Evolutionary conservation across 2,888 invertebrate genomes (phyloP), one percentile per base, ranked within the genome.

Genomic region (Cheiracanthium punctorium): DNA sequence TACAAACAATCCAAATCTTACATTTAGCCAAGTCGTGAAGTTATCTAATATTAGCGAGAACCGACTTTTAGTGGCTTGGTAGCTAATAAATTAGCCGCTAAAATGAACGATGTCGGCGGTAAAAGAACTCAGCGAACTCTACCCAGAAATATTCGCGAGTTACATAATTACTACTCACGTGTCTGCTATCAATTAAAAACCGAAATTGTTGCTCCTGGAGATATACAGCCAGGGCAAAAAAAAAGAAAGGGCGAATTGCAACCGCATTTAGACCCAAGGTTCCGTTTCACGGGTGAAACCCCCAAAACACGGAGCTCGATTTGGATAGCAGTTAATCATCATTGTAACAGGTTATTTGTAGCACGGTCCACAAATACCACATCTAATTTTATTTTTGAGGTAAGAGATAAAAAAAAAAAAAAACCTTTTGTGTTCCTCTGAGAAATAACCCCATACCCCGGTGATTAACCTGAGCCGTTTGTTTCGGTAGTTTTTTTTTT

Each of bases 341-440:
- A 69, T 79, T 67, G 69, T 73, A 85, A 74, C 67, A 73, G 79
- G 79, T 85, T 85, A 85, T 85, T 85, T 77, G 74, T 80, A 70
- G 84, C 41, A 52, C 52, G 5, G 69, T 67, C 70, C 69, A 69
- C 79, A 80, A 74, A 85, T 85, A 79, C 79, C 84, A 58, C 52
- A 52, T 67, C 48, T 85, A 76, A 84, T 79, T 85, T 85, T 85
- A 79, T 79, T 79, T 79, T 73, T 73, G 69, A 37, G 69, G 29
- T 29, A 10, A 58, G 72, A 74, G 71, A 79, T 79, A 33, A 37
- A 4, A 10, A 58, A 67, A 74, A 73, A 79, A 73, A 33, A 37
- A 4, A 37, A 37, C 73, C 43, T 58, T 74, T 79, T 84, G 84
- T 84, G 17, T 67, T 33, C 58, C 64, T 64, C 24, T 37, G 82